Evolutionary conservation across 2,113 vertebrate species (phyloP).

Genomic region (Tachysurus fulvidraco): DNA sequence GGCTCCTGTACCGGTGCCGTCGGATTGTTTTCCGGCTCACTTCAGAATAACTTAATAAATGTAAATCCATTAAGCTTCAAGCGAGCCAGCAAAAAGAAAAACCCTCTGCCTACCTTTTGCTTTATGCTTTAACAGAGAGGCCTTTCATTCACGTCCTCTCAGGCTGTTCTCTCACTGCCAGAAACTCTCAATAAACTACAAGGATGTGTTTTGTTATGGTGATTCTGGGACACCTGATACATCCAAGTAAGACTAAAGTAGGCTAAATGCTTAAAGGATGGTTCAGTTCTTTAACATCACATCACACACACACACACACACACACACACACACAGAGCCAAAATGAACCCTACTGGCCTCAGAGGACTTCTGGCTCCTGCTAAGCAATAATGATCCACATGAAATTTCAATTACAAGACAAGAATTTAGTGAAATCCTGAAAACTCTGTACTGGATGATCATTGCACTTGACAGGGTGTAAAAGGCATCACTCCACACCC

Average conservation of each 20-base stretch:
- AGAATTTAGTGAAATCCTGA: neutral
- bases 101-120: neutral
- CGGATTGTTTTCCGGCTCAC: neutral
- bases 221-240: constrained; percentile 44
- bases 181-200: constrained; percentile 19
- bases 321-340: neutral
- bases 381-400: neutral
- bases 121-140: constrained; percentile 28
- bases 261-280: constrained; percentile 10
- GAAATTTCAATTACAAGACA: neutral
- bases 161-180: neutral
- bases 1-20: neutral
- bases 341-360: neutral
- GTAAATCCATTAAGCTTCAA: neutral
- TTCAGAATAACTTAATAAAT: neutral
- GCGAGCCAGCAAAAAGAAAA: neutral
- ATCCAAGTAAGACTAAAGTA: constrained; percentile 28
- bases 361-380: neutral
- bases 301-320: neutral
- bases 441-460: neutral
- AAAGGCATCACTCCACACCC: neutral
- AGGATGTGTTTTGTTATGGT: constrained; percentile 41
- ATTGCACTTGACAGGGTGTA: neutral
- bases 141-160: constrained; percentile 33
- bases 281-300: neutral